Evolutionary conservation across 2,888 invertebrate genomes (phyloP).

Genomic region (Drosophila formosana): DNA sequence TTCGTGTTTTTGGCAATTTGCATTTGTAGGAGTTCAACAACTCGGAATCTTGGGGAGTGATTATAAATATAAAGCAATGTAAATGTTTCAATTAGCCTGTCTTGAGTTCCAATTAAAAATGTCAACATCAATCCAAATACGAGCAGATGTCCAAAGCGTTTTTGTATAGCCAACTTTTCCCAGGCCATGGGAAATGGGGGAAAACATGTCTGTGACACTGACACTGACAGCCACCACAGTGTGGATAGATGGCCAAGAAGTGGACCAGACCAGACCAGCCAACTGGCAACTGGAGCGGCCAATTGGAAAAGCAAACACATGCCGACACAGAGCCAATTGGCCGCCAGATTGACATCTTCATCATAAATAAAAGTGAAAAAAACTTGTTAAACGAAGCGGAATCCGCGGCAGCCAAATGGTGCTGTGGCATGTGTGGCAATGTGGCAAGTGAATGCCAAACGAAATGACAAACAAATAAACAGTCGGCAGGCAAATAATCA

Average conservation of each 20-base stretch:
- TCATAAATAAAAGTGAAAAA: slow-evolving; percentile 83
- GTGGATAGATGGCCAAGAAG: slow-evolving; percentile 29
- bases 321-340: slow-evolving; percentile 58
- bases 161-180: slow-evolving; percentile 57
- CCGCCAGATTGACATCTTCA: slow-evolving; percentile 82
- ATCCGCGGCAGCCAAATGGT: slow-evolving; percentile 45
- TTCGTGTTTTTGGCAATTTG: slow-evolving; percentile 48
- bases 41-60: slow-evolving; percentile 4
- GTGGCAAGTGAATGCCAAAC: slow-evolving; percentile 77
- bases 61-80: slow-evolving; percentile 1
- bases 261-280: slow-evolving; percentile 18
- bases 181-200: slow-evolving; percentile 53
- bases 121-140: slow-evolving; percentile 38
- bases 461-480: slow-evolving; percentile 75
- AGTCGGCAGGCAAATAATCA: slow-evolving; percentile 63
- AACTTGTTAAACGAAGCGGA: slow-evolving; percentile 56
- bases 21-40: slow-evolving; percentile 68
- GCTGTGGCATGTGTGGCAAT: slow-evolving; percentile 50
- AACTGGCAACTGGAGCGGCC: slow-evolving; percentile 19
- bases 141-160: slow-evolving; percentile 34
- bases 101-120: slow-evolving; percentile 50
- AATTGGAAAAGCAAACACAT: slow-evolving; percentile 77
- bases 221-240: slow-evolving; percentile 62
- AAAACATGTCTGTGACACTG: slow-evolving; percentile 63
- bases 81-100: slow-evolving; percentile 32